phyloP scores from a whole-genome alignment of 2,113 vertebrate genomes.

The Arothron firmamentum region DNA sequence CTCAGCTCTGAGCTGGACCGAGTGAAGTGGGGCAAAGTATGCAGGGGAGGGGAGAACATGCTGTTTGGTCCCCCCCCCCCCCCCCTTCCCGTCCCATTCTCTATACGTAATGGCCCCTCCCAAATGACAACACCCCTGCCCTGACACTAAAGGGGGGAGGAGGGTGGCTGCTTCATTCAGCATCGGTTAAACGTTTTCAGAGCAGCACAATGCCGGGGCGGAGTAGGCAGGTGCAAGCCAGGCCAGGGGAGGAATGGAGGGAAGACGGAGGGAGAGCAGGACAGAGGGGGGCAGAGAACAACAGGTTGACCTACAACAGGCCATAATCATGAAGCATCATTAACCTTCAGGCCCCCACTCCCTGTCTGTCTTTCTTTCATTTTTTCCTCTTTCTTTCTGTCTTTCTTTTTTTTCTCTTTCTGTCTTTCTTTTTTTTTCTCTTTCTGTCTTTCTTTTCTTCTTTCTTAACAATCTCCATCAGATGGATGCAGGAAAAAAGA shows the following conservation, averaged over 20 bases:
- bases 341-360: conserved; percentile 60
- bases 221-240: conserved; percentile 86
- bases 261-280: conserved; percentile 36
- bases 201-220: conserved; percentile 78
- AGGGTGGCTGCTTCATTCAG: conserved; percentile 85
- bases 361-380: conserved; percentile 36
- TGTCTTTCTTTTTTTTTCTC: conserved; percentile 46
- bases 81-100: conserved; percentile 60
- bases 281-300: conserved; percentile 56
- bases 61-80: conserved; percentile 65
- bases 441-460: conserved; percentile 33
- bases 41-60: conserved; percentile 71
- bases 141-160: conserved; percentile 52
- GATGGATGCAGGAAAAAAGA: conserved; percentile 1
- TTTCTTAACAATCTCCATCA: conserved; percentile 44
- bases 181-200: conserved; percentile 97
- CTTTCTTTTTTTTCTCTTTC: conserved; percentile 28
- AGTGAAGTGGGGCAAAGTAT: conserved; percentile 72
- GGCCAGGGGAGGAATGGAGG: conserved; percentile 87
- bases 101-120: conserved; percentile 59
- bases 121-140: conserved; percentile 49
- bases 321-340: conserved; percentile 84
- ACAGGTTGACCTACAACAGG: conserved; percentile 97
- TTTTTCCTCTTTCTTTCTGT: conserved; percentile 40
- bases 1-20: conserved; percentile 60